Evolutionary conservation across 2,888 invertebrate genomes (phyloP).

Genomic region (Acleris literana): DNA sequence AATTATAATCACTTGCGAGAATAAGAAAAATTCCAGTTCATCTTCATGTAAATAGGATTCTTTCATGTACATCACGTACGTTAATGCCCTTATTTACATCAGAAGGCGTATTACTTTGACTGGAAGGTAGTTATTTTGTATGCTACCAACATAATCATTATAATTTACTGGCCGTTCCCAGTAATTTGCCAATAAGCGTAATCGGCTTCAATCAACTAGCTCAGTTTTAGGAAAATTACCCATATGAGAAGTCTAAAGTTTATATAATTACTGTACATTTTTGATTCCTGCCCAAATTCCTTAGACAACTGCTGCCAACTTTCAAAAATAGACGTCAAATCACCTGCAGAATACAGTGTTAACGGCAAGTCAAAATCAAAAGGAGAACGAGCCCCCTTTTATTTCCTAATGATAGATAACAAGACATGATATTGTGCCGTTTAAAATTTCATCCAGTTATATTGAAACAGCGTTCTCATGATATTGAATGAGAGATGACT

Average conservation of each 20-base stretch:
- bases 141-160: constrained; percentile 28
- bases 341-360: neutral
- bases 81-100: constrained; percentile 34
- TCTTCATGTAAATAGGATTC: constrained; percentile 28
- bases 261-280: constrained; percentile 2
- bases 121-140: constrained; percentile 25
- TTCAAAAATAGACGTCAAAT: constrained; percentile 12
- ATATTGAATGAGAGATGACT: constrained; percentile 26
- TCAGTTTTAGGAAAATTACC: neutral
- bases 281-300: constrained; percentile 8
- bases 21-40: constrained; percentile 26
- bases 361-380: constrained; percentile 1
- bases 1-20: constrained; percentile 24
- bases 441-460: constrained; percentile 16
- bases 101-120: constrained; percentile 25
- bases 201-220: constrained; percentile 11
- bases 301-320: neutral
- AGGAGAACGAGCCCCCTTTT: neutral
- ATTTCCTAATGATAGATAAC: constrained; percentile 7
- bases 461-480: constrained; percentile 23
- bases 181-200: constrained; percentile 28
- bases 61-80: constrained; percentile 31
- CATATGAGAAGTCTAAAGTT: constrained; percentile 3
- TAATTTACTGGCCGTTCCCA: constrained; percentile 22
- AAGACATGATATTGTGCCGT: constrained; percentile 13